phyloP scores from a whole-genome alignment of 1,140 invertebrate genomes.

The Drosophila bocki region DNA sequence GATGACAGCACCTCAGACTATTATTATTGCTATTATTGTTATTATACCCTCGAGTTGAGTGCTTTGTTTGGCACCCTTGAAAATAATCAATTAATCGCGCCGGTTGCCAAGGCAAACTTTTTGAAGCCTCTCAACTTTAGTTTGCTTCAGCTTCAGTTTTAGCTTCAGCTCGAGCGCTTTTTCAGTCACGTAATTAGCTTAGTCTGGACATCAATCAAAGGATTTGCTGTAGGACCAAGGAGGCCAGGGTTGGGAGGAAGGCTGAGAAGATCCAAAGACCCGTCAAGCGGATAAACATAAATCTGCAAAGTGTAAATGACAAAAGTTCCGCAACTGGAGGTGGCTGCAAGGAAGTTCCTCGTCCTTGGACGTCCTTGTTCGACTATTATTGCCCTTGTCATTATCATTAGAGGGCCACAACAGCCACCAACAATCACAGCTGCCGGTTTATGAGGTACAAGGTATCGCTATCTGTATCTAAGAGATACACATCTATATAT shows the following conservation, averaged over 20 bases:
- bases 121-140: constrained; percentile 41
- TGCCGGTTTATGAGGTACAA: constrained; percentile 30
- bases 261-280: background rate
- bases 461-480: background rate
- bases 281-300: constrained; percentile 75
- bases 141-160: constrained; percentile 19
- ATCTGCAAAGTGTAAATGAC: constrained; percentile 75
- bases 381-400: constrained; percentile 80
- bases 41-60: constrained; percentile 52
- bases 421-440: constrained; percentile 49
- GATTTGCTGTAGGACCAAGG: constrained; percentile 26
- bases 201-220: constrained; percentile 75
- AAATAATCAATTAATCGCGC: constrained; percentile 78
- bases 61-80: constrained; percentile 61
- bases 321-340: constrained; percentile 53
- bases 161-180: constrained; percentile 40
- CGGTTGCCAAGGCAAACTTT: constrained; percentile 58
- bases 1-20: constrained; percentile 72
- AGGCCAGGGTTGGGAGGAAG: background rate
- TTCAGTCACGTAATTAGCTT: constrained; percentile 80
- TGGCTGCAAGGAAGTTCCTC: constrained; percentile 4
- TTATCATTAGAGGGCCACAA: constrained; percentile 74
- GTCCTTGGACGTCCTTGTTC: constrained; percentile 49
- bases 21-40: constrained; percentile 62
- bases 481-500: constrained; percentile 20